These are phyloP conservation scores for Proteles cristata DNA, from an alignment of 2,113 vertebrate species.

Conservation along the genomic window DNA sequence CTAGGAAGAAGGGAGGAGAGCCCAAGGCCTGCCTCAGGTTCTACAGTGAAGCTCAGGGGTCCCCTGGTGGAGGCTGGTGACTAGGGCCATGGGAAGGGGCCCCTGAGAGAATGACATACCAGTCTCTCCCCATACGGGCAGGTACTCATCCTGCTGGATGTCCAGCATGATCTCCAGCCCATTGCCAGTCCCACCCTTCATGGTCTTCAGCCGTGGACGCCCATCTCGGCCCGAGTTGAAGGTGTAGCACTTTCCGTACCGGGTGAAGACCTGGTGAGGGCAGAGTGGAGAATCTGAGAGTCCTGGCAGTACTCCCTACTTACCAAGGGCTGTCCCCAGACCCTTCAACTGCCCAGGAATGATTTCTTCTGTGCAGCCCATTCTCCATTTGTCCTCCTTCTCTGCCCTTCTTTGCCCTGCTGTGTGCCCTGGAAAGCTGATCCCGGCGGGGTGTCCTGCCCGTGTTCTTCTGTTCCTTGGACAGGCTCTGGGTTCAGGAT, in stretches of 20 bases:
- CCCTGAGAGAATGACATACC: conserved; percentile 85
- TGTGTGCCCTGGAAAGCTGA: background rate
- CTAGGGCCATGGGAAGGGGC: background rate
- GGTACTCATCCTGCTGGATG: conserved; percentile 98
- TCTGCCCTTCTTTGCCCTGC: background rate
- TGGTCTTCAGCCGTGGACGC: conserved; percentile 92
- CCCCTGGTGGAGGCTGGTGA: background rate
- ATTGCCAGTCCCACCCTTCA: conserved; percentile 98
- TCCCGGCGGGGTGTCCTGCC: background rate
- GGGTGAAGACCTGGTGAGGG: conserved; percentile 93
- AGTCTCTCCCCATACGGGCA: conserved; percentile 98
- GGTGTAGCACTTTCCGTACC: conserved; percentile 99
- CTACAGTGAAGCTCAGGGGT: background rate
- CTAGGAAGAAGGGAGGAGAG: background rate
- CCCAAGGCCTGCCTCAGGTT: background rate
- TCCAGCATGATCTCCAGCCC: conserved; percentile 99
- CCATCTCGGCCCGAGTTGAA: conserved; percentile 97
- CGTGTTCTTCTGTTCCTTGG: background rate
- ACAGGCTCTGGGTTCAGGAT: background rate
- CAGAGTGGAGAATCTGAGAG: conserved; percentile 42
- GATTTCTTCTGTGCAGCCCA: background rate
- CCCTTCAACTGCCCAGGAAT: background rate
- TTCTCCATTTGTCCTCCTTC: background rate
- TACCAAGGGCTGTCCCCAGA: background rate
- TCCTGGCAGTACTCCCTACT: background rate